Evolutionary conservation across 2,113 vertebrate genomes (phyloP).

Genomic region (Platysternon megacephalum): DNA sequence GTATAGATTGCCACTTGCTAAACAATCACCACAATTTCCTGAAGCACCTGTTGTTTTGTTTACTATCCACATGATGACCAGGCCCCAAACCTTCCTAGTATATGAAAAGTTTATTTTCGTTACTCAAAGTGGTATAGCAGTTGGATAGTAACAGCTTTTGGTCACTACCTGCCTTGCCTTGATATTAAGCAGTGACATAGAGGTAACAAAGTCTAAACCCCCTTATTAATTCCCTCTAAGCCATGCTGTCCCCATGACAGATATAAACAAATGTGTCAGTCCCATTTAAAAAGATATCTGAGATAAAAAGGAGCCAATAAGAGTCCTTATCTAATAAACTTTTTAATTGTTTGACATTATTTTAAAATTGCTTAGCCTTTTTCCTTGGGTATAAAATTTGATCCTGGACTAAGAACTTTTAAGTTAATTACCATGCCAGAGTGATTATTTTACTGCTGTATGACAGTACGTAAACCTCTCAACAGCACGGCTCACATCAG

Average conservation of each 20-base stretch:
- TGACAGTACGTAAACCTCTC: background rate
- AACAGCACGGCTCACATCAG: background rate
- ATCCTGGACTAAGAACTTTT: background rate
- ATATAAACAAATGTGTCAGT: background rate
- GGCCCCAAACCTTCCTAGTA: background rate
- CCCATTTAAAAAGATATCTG: background rate
- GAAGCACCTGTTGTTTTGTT: background rate
- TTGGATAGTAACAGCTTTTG: background rate
- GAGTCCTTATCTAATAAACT: background rate
- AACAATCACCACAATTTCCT: background rate
- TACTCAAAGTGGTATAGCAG: background rate
- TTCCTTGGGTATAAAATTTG: background rate
- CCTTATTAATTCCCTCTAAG: background rate
- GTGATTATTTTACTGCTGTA: background rate
- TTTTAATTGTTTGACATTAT: background rate
- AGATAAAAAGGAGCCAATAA: background rate
- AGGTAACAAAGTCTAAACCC: background rate
- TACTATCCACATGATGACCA: background rate
- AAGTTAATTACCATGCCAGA: background rate
- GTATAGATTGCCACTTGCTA: background rate
- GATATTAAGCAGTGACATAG: background rate
- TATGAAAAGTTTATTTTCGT: background rate
- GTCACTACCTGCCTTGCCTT: background rate
- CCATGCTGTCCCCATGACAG: background rate
- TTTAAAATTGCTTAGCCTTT: background rate